Base-by-base conservation (phyloP, 2,797 vertebrate species). In the Anolis apletophallus region DNA sequence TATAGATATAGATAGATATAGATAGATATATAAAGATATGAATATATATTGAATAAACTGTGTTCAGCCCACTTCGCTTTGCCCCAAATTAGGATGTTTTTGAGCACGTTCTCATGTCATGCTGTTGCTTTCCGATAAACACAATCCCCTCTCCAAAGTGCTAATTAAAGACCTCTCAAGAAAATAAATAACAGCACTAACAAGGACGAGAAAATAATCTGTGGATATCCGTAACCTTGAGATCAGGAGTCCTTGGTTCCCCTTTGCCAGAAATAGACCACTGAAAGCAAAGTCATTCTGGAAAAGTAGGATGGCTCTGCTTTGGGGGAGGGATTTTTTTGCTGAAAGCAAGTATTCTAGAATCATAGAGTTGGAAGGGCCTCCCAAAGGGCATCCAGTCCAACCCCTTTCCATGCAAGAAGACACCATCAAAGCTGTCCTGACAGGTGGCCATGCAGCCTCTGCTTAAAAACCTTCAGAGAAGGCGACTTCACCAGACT, bases 141-240 rank as follows among this genome's bases (percentile, higher is more conserved):
- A 57, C 86, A 36, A 19, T 17, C 71, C 57, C n/a, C 13, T 89
- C 55, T 90, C 72, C 83, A 81, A 80, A 14, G 54, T n/a, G 19
- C 36, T 78, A 14, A 80, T 83, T 80, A 75, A 69, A 57, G 57
- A n/a, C 21, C 11, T 32, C 29, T 52, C 17, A 32, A 69, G 64
- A 19, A 3, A 46, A 46, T 46, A 46, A 46, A 46, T n/a, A 46
- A 50, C 23, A n/a, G 67, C 67, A 9, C 50, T 55, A 36, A 1
- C 29, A 13, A 32, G 85, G 26, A 0, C 0, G 78, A 91, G 72
- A 74, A 88, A 3, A 57, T 55, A 34, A 87, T 55, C 64, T 7
- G 19, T 40, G 64, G 61, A 79, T 85, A 55, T 71, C 75, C 34
- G 16, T 71, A 71, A 1, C 78, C 57, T 84, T 87, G 80, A 46